A percentile compares a stretch with the other conserved stretches of the same genome.
Conservation (phyloP, 35 echinoderm and acorn worm species). For the Hemicentrotus pulcherrimus region DNA sequence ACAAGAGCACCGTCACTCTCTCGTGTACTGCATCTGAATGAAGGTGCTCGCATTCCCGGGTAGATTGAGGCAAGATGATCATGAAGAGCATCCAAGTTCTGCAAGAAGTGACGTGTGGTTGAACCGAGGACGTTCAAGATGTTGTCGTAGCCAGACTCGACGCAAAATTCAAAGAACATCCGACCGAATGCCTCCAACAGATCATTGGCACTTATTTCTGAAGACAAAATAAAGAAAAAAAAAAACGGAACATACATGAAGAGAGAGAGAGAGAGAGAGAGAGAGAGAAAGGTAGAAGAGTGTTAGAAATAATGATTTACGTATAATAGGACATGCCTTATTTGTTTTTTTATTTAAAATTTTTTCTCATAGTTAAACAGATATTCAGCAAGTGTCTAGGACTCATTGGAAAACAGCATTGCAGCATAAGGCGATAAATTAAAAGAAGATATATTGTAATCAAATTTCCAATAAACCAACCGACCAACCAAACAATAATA, state of each 20-base stretch:
- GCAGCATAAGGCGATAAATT: too few relatives aligned
- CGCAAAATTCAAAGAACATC: conserved; percentile 91
- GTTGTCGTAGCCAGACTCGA: conserved; percentile 88
- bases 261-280: background rate
- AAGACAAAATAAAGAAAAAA: background rate
- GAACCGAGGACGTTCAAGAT: conserved; percentile 87
- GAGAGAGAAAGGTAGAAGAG: too few relatives aligned
- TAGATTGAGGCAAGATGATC: conserved; percentile 90
- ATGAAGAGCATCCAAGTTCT: conserved; percentile 92
- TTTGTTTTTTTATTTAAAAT: too few relatives aligned
- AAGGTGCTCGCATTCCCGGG: conserved; percentile 92
- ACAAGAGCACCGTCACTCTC: conserved; percentile 89
- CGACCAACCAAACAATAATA: too few relatives aligned
- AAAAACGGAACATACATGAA: background rate
- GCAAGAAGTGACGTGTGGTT: conserved; percentile 81
- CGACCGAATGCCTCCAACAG: conserved; percentile 82
- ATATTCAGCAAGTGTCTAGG: too few relatives aligned
- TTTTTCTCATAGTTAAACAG: too few relatives aligned
- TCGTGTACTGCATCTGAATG: conserved; percentile 85
- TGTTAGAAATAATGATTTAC: too few relatives aligned
- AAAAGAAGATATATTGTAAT: too few relatives aligned
- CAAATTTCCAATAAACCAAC: too few relatives aligned
- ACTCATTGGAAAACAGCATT: too few relatives aligned
- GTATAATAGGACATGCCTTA: too few relatives aligned
- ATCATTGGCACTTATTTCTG: conserved; percentile 80